Base-by-base conservation (phyloP, 2,888 invertebrate species). In the Isotomurus palustris region DNA sequence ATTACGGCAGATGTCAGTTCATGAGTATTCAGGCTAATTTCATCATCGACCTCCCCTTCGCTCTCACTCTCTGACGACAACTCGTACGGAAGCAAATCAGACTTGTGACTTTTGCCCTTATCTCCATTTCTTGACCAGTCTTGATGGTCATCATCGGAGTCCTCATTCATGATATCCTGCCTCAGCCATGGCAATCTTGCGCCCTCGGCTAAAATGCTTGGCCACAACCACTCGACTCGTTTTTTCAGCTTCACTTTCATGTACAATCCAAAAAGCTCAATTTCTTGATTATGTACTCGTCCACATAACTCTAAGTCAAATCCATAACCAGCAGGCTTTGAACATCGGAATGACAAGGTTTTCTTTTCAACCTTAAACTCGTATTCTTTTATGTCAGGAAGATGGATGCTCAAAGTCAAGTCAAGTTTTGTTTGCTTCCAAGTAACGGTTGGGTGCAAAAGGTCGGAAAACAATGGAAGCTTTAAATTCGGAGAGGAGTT, bases 361-460 rank as follows among this genome's bases (percentile, higher is more conserved):
- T 29, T 12, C 50, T 27, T 5, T 3, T 50, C 38, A 25, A 53
- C 8, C 2, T 45, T 19, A 2, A 59, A 6, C 2, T 29, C 21
- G 29, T 38, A 61, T 14, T 58, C 28, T 24, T 28, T 35, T 12
- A 62, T 58, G 38, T 60, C 62, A 1, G 60, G 55, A 5, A 59
- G 28, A 22, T 49, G 17, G n/a, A 65, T 27, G 0, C 24, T 55
- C 6, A 65, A 19, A 8, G 55, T 38, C 1, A 65, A n/a, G 8
- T 43, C 21, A 1, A n/a, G 8, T 2, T 47, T 29, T 0, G 59
- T 56, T 29, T 65, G 65, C 10, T 47, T 52, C 65, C 65, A 65
- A 12, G 43, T 25, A 0, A 62, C 55, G 32, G 25, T 56, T 0
- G 64, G 61, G 47, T 62, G 57, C 12, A 41, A 45, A 10, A 52